Evolutionary conservation across 2,888 invertebrate species (phyloP), one percentile per base, ranked within the genome.

Genomic region (Acronicta leporina): DNA sequence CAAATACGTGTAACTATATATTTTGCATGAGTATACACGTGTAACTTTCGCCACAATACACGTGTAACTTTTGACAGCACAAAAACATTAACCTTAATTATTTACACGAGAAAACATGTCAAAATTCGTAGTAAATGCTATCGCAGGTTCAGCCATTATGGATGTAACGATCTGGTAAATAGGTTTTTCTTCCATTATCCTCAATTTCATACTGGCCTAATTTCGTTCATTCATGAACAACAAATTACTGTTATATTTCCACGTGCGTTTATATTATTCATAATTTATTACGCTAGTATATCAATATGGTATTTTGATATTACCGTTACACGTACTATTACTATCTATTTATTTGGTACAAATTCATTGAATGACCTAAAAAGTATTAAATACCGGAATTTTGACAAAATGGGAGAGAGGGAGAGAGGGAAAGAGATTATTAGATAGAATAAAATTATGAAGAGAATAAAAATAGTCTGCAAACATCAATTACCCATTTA

Each of bases 151-250:
- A 14, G 27, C 16, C 49, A 43, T 33, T 47, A 27, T 49, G 61
- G 41, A 27, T 45, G 53, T 54, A 44, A 57, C 43, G 47, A 3
- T 57, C 9, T 20, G 25, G 5, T 70, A 57, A 46, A 27, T 68
- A 35, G 45, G 56, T 47, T 64, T 47, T 70, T 53, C 20, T 8
- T 9, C 11, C 27, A 65, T 72, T 61, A 52, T 59, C 54, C 61
- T 53, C 43, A 67, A 63, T 60, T 27, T 57, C 41, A 47, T 27
- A 41, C 13, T 63, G 60, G 7, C 61, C 65, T 65, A 48, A 63
- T 73, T 76, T 69, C 25, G 11, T 27, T 57, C 41, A 63, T 68
- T 61, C 54, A 67, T 45, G 41, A 52, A 44, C 47, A 41, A 42
- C 60, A 74, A 61, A 60, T 50, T 46, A 44, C n/a, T 16, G 16